A percentile compares a stretch with the other conserved stretches of the same genome.
Conservation (phyloP, 2,113 vertebrate genomes). For the Pampusana beccarii region DNA sequence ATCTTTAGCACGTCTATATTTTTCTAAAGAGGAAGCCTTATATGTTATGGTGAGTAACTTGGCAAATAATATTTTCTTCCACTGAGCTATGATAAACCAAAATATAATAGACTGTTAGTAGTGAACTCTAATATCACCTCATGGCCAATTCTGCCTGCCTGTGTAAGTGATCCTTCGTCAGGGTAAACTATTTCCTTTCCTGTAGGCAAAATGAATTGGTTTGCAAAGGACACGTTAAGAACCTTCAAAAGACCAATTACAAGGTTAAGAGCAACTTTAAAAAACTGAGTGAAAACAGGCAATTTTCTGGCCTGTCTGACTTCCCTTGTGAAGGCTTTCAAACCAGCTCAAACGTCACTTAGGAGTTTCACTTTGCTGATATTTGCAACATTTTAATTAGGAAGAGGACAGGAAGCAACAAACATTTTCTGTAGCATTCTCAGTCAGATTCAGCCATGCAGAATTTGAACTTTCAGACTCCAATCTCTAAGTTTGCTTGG, state of each 20-base stretch:
- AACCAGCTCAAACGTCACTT: not conserved
- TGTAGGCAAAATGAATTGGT: not conserved
- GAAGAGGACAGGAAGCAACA: slow-evolving; percentile 68
- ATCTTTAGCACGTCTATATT: not conserved
- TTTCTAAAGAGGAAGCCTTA: slow-evolving; percentile 48
- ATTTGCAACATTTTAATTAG: slow-evolving; percentile 41
- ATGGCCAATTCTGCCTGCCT: not conserved
- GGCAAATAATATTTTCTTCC: slow-evolving; percentile 36
- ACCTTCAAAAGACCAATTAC: slow-evolving; percentile 12
- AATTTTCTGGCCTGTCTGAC: not conserved
- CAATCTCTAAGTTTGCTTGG: slow-evolving; percentile 43
- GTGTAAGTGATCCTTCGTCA: not conserved
- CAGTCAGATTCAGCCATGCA: slow-evolving; percentile 70
- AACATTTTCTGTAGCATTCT: slow-evolving; percentile 47
- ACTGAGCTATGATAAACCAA: slow-evolving; percentile 15
- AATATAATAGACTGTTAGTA: slow-evolving; percentile 19
- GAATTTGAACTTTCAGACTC: slow-evolving; percentile 59
- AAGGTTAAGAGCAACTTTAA: not conserved
- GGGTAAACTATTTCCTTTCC: not conserved
- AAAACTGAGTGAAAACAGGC: not conserved
- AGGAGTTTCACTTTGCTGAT: slow-evolving; percentile 46
- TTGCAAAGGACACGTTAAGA: not conserved
- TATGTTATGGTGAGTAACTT: slow-evolving; percentile 33
- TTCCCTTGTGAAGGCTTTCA: slow-evolving; percentile 52
- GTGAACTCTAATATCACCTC: not conserved